Percentiles rank a stretch among this genome's conserved stretches.
These are phyloP conservation scores for Machimus atricapillus DNA, from an alignment of 2,888 invertebrate genomes.

Conservation along the genomic window DNA sequence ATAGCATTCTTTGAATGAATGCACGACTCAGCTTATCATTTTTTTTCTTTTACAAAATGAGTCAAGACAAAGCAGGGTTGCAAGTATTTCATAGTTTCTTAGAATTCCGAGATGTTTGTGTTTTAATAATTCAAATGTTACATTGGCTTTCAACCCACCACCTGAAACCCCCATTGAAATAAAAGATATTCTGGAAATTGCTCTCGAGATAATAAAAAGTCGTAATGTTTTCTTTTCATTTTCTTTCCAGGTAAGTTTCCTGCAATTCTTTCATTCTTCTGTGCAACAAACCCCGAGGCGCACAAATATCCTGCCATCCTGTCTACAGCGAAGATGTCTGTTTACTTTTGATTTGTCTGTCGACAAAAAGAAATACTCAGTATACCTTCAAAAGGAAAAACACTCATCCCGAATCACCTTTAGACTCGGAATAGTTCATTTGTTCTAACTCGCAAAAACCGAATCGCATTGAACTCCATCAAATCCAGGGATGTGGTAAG, in stretches of 20 bases:
- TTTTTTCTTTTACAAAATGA: not conserved
- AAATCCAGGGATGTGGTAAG: not conserved
- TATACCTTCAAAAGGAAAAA: not conserved
- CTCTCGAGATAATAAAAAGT: not conserved
- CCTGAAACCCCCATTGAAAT: not conserved
- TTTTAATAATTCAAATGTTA: not conserved
- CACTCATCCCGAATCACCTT: not conserved
- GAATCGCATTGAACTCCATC: not conserved
- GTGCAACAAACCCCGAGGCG: not conserved
- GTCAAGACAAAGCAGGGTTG: not conserved
- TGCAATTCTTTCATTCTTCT: not conserved
- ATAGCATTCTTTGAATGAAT: not conserved
- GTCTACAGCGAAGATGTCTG: not conserved
- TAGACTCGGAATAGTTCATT: not conserved
- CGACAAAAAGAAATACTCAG: not conserved
- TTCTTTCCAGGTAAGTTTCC: not conserved
- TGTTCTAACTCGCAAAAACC: not conserved
- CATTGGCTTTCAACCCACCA: not conserved
- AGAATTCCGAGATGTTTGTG: not conserved
- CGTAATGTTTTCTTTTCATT: not conserved
- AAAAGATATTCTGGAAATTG: not conserved
- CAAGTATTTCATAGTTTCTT: not conserved
- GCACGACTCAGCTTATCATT: not conserved
- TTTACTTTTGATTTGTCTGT: not conserved
- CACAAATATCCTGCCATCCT: not conserved